These are phyloP conservation scores for Diadromus collaris DNA, from an alignment of 2,888 invertebrate species.

Conservation along the genomic window DNA sequence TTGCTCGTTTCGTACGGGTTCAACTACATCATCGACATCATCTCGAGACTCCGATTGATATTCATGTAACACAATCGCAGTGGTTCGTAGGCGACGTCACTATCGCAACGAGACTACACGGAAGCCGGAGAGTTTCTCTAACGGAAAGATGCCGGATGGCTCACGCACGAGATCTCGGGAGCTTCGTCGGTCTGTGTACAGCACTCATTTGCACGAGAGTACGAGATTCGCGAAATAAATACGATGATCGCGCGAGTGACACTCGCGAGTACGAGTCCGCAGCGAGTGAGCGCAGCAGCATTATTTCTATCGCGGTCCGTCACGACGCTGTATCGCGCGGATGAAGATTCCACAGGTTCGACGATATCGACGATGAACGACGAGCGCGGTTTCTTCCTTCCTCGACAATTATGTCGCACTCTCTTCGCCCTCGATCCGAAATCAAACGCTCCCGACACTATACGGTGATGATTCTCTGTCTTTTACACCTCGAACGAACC, in stretches of 20 bases:
- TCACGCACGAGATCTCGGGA: conserved; percentile 3
- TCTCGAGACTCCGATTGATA: conserved; percentile 67
- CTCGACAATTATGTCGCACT: neutral
- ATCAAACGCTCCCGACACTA: neutral
- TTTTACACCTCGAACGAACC: conserved; percentile 1
- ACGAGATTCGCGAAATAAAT: neutral
- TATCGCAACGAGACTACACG: neutral
- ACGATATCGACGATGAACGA: neutral
- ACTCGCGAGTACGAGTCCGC: neutral
- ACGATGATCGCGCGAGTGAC: neutral
- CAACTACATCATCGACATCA: conserved; percentile 66
- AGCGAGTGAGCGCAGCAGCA: neutral
- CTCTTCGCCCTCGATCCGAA: neutral
- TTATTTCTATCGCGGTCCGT: neutral
- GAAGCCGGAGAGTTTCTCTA: conserved; percentile 49
- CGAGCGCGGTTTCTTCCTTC: neutral
- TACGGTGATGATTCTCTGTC: neutral
- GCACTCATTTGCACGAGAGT: conserved; percentile 46
- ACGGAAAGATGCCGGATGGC: conserved; percentile 45
- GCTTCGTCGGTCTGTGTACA: conserved; percentile 8
- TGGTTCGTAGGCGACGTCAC: neutral
- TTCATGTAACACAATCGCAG: conserved; percentile 72
- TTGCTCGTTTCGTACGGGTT: conserved; percentile 44
- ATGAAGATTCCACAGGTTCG: neutral
- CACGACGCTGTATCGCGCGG: neutral